Evolutionary conservation across 2,888 invertebrate genomes (phyloP).

Genomic region (Laothoe populi): DNA sequence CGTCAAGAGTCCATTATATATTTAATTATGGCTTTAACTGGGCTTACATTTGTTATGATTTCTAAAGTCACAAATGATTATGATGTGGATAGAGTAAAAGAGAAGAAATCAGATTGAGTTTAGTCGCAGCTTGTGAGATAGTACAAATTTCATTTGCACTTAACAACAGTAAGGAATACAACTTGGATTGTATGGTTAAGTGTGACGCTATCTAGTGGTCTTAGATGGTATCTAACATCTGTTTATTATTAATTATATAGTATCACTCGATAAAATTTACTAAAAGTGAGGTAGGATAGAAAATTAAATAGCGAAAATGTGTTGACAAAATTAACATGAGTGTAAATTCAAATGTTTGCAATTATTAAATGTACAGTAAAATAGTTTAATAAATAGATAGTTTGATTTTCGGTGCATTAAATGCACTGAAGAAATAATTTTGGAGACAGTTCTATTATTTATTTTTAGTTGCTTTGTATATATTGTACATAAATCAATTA

Average conservation of each 20-base stretch:
- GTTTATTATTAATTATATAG: too few relatives aligned
- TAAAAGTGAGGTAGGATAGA: too few relatives aligned
- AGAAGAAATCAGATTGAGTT: conserved; percentile 28
- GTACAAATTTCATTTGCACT: not conserved
- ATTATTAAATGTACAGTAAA: not conserved
- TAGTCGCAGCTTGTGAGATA: conserved; percentile 12
- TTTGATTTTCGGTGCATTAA: not conserved
- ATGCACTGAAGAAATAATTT: conserved; percentile 26
- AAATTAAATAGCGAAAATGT: too few relatives aligned
- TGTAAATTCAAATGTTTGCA: too few relatives aligned
- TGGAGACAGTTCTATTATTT: conserved; percentile 35
- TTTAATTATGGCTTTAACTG: conserved; percentile 48
- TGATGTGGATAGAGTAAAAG: conserved; percentile 49
- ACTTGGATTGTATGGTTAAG: too few relatives aligned
- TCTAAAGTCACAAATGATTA: conserved; percentile 56
- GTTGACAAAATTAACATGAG: too few relatives aligned
- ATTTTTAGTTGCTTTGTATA: conserved; percentile 50
- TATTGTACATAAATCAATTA: conserved; percentile 59
- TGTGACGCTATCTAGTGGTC: too few relatives aligned
- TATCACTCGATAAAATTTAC: too few relatives aligned
- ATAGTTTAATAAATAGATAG: not conserved
- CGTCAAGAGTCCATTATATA: conserved; percentile 61
- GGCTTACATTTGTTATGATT: conserved; percentile 53
- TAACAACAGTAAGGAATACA: too few relatives aligned
- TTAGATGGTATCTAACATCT: too few relatives aligned